Percentiles rank a stretch among this genome's conserved stretches.
Evolutionary conservation across 2,113 vertebrate species (phyloP).

Genomic region (Salminus brasiliensis): DNA sequence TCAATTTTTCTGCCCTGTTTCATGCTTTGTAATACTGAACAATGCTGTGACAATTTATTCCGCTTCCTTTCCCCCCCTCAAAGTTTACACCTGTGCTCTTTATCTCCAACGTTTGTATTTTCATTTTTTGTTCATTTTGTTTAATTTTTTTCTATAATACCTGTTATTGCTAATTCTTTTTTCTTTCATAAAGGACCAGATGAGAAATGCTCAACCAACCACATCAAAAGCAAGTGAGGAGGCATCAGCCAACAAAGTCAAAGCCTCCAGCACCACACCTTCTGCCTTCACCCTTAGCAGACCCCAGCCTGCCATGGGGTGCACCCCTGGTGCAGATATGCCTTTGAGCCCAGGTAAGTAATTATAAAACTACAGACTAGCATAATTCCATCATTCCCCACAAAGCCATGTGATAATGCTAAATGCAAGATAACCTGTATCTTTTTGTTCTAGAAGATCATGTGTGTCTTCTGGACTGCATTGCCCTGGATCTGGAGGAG

Average conservation of each 20-base stretch:
- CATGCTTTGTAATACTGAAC: not conserved
- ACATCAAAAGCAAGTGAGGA: constrained; percentile 61
- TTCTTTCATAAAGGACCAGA: constrained; percentile 74
- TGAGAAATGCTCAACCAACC: constrained; percentile 69
- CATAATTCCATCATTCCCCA: not conserved
- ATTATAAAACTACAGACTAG: not conserved
- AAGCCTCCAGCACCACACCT: constrained; percentile 61
- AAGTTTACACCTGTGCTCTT: not conserved
- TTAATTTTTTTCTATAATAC: not conserved
- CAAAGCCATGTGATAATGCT: not conserved
- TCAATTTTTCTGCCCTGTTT: not conserved
- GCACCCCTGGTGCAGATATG: constrained; percentile 37
- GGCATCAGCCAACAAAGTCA: constrained; percentile 53
- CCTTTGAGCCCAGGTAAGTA: constrained; percentile 73
- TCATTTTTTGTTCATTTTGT: not conserved
- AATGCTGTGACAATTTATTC: too few relatives aligned
- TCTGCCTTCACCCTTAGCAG: constrained; percentile 57
- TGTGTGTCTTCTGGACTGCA: constrained; percentile 91
- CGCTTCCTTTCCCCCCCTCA: not conserved
- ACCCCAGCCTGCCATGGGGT: constrained; percentile 58
- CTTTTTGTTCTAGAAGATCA: constrained; percentile 77
- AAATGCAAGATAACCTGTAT: not conserved
- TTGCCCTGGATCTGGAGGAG: constrained; percentile 92
- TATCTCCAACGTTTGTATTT: not conserved
- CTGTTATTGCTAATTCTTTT: not conserved